Conservation (phyloP, 2,888 invertebrate species). For the Aphidoletes aphidimyza region DNA sequence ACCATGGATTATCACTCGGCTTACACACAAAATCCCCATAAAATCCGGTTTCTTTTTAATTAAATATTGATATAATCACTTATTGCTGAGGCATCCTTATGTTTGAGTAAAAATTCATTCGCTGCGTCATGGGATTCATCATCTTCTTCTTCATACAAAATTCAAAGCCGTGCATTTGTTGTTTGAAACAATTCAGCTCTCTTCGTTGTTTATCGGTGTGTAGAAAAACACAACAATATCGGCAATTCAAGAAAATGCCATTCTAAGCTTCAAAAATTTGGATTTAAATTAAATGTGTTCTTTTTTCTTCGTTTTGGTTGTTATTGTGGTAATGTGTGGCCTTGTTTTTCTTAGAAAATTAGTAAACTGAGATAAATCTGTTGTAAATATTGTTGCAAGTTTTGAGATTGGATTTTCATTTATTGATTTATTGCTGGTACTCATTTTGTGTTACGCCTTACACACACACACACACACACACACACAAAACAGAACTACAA, state of each 20-base stretch:
- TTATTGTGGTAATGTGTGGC: no score
- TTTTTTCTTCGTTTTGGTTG: neutral
- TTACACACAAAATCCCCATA: conserved; percentile 21
- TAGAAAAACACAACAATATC: neutral
- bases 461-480: neutral
- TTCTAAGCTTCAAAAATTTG: neutral
- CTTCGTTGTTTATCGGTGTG: neutral
- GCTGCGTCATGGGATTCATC: neutral
- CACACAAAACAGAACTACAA: neutral
- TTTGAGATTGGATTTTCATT: neutral
- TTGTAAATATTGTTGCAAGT: conserved; percentile 27
- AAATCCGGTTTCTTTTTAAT: conserved; percentile 47
- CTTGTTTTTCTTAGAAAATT: conserved; percentile 5
- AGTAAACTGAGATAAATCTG: conserved; percentile 4
- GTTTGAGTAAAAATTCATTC: neutral
- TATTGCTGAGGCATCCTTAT: no score
- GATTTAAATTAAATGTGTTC: neutral
- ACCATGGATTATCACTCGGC: conserved; percentile 37
- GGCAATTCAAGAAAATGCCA: neutral
- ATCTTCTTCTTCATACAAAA: neutral
- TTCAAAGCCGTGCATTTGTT: no score
- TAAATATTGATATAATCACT: conserved; percentile 51
- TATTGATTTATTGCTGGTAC: conserved; percentile 15
- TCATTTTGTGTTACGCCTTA: neutral
- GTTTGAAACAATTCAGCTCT: neutral